Evolutionary conservation across 2,113 vertebrate species (phyloP), one percentile per base, ranked within the genome.

Genomic region (Vulpes lagopus): DNA sequence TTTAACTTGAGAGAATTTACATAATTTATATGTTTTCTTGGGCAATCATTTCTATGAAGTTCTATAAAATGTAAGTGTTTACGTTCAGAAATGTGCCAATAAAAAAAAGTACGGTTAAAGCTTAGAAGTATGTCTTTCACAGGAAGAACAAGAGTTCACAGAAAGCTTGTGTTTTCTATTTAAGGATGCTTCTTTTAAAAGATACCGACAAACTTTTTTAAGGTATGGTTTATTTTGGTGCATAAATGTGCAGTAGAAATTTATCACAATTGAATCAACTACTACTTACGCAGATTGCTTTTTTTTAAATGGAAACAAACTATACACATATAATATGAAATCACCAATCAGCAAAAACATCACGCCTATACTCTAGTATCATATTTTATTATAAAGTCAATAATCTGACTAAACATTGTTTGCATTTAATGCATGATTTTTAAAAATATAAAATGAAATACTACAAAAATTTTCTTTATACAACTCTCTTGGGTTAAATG

Each of bases 81-180:
- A 89, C 80, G 78, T 94, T 32, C 64, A 94, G 89, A 2, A 17
- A 97, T 0, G 12, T 89, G 95, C 97, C 97, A 97, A 98, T 98
- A 98, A 98, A 97, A 51, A 84, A 96, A 90, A 55, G 83, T 92
- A 59, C 19, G 98, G 95, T 59, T 96, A 71, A 86, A 79, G 27
- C 64, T 38, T 81, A 95, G 62, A 81, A 55, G 6, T 35, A 2
- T 4, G 15, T 64, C 86, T 95, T 93, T 92, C 14, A n/a, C 23
- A 88, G 35, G 38, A 85, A 90, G 49, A 96, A 27, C 49, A 76
- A 9, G 16, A 5, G 4, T 81, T 87, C 38, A 76, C 4, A 65
- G 17, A 73, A 92, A 84, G 22, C 78, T 76, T 85, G 22, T 96
- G 76, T 11, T 62, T 94, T 71, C 2, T 43, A 84, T 43, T 84